A percentile compares a stretch with the other conserved stretches of the same genome.
Conservation (phyloP, 2,888 invertebrate genomes). For the Drosophila koepferae region DNA sequence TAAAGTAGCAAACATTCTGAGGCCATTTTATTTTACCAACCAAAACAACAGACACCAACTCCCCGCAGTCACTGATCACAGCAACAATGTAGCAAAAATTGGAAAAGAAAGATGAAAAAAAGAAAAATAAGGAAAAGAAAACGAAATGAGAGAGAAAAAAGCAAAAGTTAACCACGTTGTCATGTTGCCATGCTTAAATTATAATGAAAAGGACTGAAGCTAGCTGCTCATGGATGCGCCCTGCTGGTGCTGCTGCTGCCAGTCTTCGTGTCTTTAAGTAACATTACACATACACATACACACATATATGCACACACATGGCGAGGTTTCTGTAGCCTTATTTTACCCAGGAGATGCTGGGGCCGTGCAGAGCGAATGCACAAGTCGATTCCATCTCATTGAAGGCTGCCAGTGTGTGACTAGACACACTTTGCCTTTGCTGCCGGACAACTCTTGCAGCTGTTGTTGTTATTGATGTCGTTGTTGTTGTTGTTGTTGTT, state of each 20-base stretch:
- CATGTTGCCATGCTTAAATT: slow-evolving; percentile 82
- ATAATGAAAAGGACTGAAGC: slow-evolving; percentile 77
- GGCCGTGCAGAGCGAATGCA: slow-evolving; percentile 63
- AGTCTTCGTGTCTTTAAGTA: slow-evolving; percentile 46
- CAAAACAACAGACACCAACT: slow-evolving; percentile 37
- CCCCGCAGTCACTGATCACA: slow-evolving; percentile 67
- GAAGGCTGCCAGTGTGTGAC: slow-evolving; percentile 61
- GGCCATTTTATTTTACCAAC: slow-evolving; percentile 69
- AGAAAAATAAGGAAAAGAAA: background rate
- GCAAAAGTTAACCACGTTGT: slow-evolving; percentile 81
- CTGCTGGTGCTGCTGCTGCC: slow-evolving; percentile 31
- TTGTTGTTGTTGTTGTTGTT: slow-evolving; percentile 21
- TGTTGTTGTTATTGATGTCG: slow-evolving; percentile 3
- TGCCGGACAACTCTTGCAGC: slow-evolving; percentile 32
- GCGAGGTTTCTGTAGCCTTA: slow-evolving; percentile 56
- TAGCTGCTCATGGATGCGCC: slow-evolving; percentile 56
- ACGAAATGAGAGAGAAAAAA: slow-evolving; percentile 39
- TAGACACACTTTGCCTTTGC: slow-evolving; percentile 43
- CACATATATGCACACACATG: slow-evolving; percentile 5
- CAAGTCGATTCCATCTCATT: slow-evolving; percentile 74
- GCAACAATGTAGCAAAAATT: slow-evolving; percentile 57
- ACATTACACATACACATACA: slow-evolving; percentile 26
- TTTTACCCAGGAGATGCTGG: slow-evolving; percentile 58
- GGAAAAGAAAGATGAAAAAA: slow-evolving; percentile 9
- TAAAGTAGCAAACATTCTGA: slow-evolving; percentile 72